Evolutionary conservation across 92 coral and sea anemone species (phyloP), one percentile per base, ranked within the genome.

Genomic region (Zoanthus sociatus): DNA sequence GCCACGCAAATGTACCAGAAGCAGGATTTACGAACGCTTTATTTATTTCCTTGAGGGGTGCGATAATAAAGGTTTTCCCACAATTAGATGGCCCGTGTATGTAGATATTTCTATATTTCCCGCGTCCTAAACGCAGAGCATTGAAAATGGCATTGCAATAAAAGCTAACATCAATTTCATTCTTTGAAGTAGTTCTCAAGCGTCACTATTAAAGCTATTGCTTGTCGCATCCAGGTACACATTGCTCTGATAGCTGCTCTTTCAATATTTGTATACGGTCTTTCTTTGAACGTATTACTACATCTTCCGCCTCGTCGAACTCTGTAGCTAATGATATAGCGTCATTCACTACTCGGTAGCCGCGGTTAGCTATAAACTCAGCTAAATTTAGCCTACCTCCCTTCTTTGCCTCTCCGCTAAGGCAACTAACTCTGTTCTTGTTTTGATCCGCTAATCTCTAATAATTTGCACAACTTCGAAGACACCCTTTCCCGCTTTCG

Each of bases 101-200:
- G 63, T 48, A 90, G 8, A 90, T 73, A 45, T 90, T 90, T 44
- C 90, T 53, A 70, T 90, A 90, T 42, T 90, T 86, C 26, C 90
- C 92, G 21, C 90, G 70, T 9, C 90, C 90, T 9, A 15, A 32
- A 42, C 71, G 26, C 17, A 90, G 47, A 14, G 89, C 78, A 17
- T 68, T 37, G 53, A 9, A 87, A 32, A 79, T 45, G 17, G 86
- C 84, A 7, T 68, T 5, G 15, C 53, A 64, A 47, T 18, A 61
- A 26, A 26, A 26, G 26, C 26, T 26, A 26, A 26, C 26, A 26
- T 26, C 26, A 26, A 85, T 85, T 18, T 31, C 73, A 48, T 85
- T 85, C 9, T 15, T 1, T n/a, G 6, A 37, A 74, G 74, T 15
- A 85, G 51, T 18, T 74, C 46, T 11, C 9, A 42, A 11, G 82